Evolutionary conservation across 37 sponge, comb jelly and placozoan species (phyloP), one percentile per base, ranked within the genome.

Genomic region (Geodia barretti): DNA sequence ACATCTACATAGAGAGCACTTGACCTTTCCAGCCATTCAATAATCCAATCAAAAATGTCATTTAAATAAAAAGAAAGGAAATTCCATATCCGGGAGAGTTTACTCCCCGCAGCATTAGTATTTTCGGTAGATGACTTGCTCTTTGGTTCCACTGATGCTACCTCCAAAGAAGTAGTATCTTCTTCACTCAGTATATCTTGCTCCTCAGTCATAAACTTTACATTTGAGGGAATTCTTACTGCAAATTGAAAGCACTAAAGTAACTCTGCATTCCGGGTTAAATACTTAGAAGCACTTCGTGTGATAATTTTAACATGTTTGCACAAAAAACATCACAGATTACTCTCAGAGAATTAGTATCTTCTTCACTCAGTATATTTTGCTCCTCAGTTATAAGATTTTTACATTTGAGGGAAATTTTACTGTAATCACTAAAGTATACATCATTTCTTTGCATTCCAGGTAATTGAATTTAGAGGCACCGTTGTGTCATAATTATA

Each of bases 1-100:
- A 89, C 83, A 25, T 75, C 29, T 1, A 74, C 66, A 74, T 93
- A 89, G 11, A 80, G 31, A 0, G 42, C 41, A 47, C 90, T 89
- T 26, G 29, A 78, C 31, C 62, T 30, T 33, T 87, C 87, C 79
- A 89, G 72, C 75, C 77, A 89, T 0, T 73, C 59, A 23, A 89
- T 84, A 23, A 89, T 8, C 33, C 14, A 1, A 33, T 88, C 88
- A 25, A 89, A 79, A 37, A 78, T 2, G n/a, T 41, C 59, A 30
- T 67, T 20, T 29, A 47, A 3, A 1, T 75, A 23, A n/a, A 41
- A 43, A 11, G 14, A 58, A 17, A 88, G 7, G 20, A 40, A 62
- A 17, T 62, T 20, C 58, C 59, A 74, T 1, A 40, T 9, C 34
- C 61, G 29, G 23, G 19, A 38, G 8, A 64, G 31, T n/a, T 72